A percentile compares a stretch with the other conserved stretches of the same genome.
These are phyloP conservation scores for Cantharis rustica DNA, from an alignment of 2,888 invertebrate species.

Conservation along the genomic window DNA sequence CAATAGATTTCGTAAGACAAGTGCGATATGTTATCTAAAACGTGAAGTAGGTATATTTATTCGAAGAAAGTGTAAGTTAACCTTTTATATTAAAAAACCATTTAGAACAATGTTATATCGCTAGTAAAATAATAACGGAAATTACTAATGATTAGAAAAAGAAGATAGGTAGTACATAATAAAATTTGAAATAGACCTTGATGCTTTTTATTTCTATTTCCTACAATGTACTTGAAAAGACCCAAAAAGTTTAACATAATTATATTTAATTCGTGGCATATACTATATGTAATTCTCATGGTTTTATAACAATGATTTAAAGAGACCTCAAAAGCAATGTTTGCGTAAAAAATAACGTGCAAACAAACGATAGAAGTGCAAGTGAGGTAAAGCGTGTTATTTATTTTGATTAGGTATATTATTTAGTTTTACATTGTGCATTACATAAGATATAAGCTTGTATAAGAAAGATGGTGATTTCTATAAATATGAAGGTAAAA, in stretches of 20 bases:
- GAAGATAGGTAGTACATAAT: background rate
- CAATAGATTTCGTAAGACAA: background rate
- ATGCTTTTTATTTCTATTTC: background rate
- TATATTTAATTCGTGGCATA: conserved; percentile 20
- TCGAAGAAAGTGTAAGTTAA: background rate
- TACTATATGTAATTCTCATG: conserved; percentile 14
- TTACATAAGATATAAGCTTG: conserved; percentile 39
- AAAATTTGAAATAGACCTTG: background rate
- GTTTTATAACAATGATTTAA: conserved; percentile 16
- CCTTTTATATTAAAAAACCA: background rate
- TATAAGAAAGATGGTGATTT: conserved; percentile 36
- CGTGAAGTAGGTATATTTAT: background rate
- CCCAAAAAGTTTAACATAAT: conserved; percentile 13
- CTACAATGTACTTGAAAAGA: conserved; percentile 12
- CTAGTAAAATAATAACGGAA: background rate
- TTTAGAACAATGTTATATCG: background rate
- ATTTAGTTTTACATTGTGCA: conserved; percentile 36
- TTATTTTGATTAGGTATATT: conserved; percentile 34
- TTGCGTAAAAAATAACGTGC: conserved; percentile 29
- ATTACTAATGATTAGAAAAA: background rate
- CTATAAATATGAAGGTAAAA: conserved; percentile 31
- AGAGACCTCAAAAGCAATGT: conserved; percentile 25
- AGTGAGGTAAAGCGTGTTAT: conserved; percentile 36
- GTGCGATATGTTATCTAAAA: background rate
- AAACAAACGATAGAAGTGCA: conserved; percentile 26